phyloP scores from a whole-genome alignment of 1,140 invertebrate species.

The Drosophila ohnishii region DNA sequence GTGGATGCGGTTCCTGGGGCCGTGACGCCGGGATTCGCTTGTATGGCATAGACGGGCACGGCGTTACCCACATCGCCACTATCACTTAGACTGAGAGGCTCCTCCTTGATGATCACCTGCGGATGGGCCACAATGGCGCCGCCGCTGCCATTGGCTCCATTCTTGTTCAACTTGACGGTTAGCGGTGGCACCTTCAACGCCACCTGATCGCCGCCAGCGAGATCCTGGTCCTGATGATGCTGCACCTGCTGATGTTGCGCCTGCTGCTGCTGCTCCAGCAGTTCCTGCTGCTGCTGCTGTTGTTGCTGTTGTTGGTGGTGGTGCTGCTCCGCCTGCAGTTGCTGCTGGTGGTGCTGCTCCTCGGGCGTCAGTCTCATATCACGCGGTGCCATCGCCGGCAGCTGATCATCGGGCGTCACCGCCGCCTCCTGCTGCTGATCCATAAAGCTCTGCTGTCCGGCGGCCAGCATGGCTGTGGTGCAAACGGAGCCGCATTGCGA shows the following conservation, averaged over 20 bases:
- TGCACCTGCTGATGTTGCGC: conserved; percentile 52
- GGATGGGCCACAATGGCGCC: conserved; percentile 67
- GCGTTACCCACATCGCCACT: conserved; percentile 68
- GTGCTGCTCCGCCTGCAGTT: conserved; percentile 46
- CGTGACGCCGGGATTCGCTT: conserved; percentile 66
- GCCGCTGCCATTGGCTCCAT: conserved; percentile 59
- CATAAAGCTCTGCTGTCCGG: conserved; percentile 73
- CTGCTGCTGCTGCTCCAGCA: conserved; percentile 58
- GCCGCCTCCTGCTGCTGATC: conserved; percentile 73
- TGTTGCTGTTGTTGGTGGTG: conserved; percentile 58
- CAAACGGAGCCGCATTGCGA: conserved; percentile 73
- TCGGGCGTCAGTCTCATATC: conserved; percentile 81
- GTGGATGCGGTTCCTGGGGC: conserved; percentile 46
- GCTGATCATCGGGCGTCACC: conserved; percentile 71
- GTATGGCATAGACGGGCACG: conserved; percentile 79
- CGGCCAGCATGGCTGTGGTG: conserved; percentile 68
- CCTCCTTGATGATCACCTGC: conserved; percentile 79
- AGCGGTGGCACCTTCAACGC: conserved; percentile 75
- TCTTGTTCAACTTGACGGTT: conserved; percentile 78
- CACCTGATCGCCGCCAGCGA: conserved; percentile 53
- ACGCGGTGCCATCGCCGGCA: conserved; percentile 76
- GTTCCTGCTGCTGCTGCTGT: conserved; percentile 58
- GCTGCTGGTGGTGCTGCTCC: conserved; percentile 74
- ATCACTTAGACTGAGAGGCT: conserved; percentile 74
- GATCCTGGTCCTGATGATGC: conserved; percentile 63